Base-by-base conservation (phyloP, 2,888 invertebrate species). In the Luffia ferchaultella region DNA sequence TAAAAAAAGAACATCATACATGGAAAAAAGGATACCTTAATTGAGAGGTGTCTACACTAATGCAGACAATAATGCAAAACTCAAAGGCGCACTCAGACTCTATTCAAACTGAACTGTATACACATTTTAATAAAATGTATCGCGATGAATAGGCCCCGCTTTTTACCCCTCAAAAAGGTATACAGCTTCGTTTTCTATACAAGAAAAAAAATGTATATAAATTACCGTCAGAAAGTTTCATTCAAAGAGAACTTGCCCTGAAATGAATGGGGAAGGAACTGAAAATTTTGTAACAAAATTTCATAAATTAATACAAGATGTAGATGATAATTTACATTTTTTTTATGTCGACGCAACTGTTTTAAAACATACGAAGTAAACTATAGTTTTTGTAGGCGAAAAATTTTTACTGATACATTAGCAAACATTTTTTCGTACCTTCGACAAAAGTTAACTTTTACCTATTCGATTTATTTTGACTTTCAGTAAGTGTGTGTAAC, bases 151-250 rank as follows among this genome's bases (percentile, higher is more conserved):
- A 20, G 65, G 73, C 65, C 68, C 70, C 77, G 68, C 70, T 78
- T 79, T 79, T 76, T 71, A 72, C 67, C 76, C 18, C 43, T 15
- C 15, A 42, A 73, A 78, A 73, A 73, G 68, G 61, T 67, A 62
- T 62, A 59, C 61, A 62, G 55, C 54, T 53, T 19, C 46, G 46
- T 50, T 50, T 53, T 48, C 55, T 53, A 70, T 60, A 71, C 73
- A 70, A 75, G 69, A 73, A 55, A 58, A 58, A 55, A 75, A 76
- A 70, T 72, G 77, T 73, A 70, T 72, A 77, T 73, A 76, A 79
- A 76, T 74, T 71, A 78, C 74, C 75, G 75, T 76, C 75, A 67
- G 76, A 71, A 63, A 70, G 67, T 40, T n/a, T 18, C 12, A 30
- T 30, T 30, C 30, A 30, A 30, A 12, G 30, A 30, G 30, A 12